Evolutionary conservation across 2,888 invertebrate species (phyloP), one percentile per base, ranked within the genome.

Genomic region (Aporophyla nigra): DNA sequence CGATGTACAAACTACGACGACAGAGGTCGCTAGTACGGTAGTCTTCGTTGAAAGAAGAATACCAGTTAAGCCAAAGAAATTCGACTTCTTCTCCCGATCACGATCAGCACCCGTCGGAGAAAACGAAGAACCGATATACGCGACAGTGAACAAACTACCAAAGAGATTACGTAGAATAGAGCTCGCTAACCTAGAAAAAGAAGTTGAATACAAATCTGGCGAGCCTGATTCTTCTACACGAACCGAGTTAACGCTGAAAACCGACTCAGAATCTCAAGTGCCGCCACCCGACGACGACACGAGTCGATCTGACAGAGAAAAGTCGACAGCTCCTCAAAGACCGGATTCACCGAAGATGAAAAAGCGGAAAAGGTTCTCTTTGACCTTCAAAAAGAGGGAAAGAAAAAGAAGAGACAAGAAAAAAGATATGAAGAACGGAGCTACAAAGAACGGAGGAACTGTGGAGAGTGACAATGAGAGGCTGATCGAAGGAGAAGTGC

Each of bases 61-160:
- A 88, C 96, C 96, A 53, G 93, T 94, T 2, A 95, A 95, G 84
- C 95, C 95, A 33, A 96, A 94, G 88, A 97, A 94, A 85, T 96
- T 96, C 79, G 96, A 96, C 74, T 96, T 97, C 88, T 96, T 97
- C 88, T 96, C 95, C 87, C 90, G 97, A 89, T 96, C 97, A 56
- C 90, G 97, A 73, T 97, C 97, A n/a, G 97, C 97, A 5, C 97
- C 97, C 0, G 97, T 96, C 0, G 97, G 97, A 14, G 95, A 96
- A 58, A 93, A 93, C 78, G 97, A 96, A 78, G 97, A 97, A 84
- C 97, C 97, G 4, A 96, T 97, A 76, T 97, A 97, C 82, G 97
- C 97, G 0, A 97, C 97, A 12, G 97, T 97, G 0, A 97, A 97
- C 85, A 97, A 97, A 90, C 87, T 97, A 53, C 97, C 97, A 10